Base-by-base conservation (phyloP, 2,888 invertebrate genomes). In the Eupithecia pulchellata region DNA sequence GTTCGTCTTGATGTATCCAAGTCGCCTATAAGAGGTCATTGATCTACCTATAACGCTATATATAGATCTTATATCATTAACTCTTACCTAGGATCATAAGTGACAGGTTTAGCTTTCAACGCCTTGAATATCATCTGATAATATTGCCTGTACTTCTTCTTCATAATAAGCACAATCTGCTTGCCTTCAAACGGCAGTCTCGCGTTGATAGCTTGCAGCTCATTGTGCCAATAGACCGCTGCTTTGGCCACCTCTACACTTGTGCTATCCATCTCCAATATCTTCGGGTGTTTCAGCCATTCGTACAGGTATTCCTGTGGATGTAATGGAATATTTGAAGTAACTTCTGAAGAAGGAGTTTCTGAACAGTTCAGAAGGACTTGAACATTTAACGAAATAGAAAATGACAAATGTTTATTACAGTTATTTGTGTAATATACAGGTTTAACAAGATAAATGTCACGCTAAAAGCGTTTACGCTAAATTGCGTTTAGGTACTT, bases 41-140 rank as follows among this genome's bases (percentile, higher is more conserved):
- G n/a, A n/a, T n/a, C n/a, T n/a, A n/a, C n/a, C n/a, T n/a, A n/a
- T n/a, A n/a, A n/a, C n/a, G n/a, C n/a, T n/a, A n/a, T n/a, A n/a
- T n/a, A n/a, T n/a, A n/a, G n/a, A 36, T 14, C 14, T 13, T 14
- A 36, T 36, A 36, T 36, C 36, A 36, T 29, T 17, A 29, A n/a
- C 32, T 29, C 61, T 80, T 83, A 92, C 93, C 93, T 90, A 17
- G 93, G 94, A 78, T 94, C 94, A 74, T 94, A 94, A 66, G 92
- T 91, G 2, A 93, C 85, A 1, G 93, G 89, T 73, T 93, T 93
- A 2, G 94, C 94, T 78, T 93, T 94, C 11, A 94, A 79, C 0
- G 91, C 83, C 78, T 93, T 93, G 79, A 94, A 93, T 79, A 94
- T 89, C 93, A 94, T 93, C 72, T 93, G 92, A 80, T 93, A 94